Evolutionary conservation across 2,888 invertebrate species (phyloP), one percentile per base, ranked within the genome.

Genomic region (Orthosia incerta): DNA sequence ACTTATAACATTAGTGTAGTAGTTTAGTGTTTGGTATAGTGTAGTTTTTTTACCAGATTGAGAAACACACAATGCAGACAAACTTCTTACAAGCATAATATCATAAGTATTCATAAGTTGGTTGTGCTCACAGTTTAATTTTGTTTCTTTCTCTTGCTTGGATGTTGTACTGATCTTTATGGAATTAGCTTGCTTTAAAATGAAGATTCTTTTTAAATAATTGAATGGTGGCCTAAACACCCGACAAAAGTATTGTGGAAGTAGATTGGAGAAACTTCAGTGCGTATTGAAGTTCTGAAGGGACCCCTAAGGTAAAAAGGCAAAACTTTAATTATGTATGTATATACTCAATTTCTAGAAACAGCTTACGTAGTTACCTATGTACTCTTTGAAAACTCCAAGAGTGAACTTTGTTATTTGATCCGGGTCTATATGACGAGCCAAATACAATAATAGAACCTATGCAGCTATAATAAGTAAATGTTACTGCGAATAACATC

Each of bases 51-150:
- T 51, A 16, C 45, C 50, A 56, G 45, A 50, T 4, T 16, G 9
- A 26, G 39, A 57, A 12, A 51, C 23, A 53, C 15, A 39, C 39
- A 53, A 68, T 69, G 45, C 18, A 20, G 46, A 20, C 15, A 4
- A 68, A 74, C 46, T 77, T 74, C 46, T 69, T 53, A 48, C 74
- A 39, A 39, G 57, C 51, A 18, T 68, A 59, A 18, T 68, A 59
- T 48, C 31, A 57, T 26, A 55, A 55, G 23, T 55, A 55, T 55
- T 26, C 55, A 55, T 39, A 77, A 77, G 51, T 77, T 74, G 5
- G n/a, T 31, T n/a, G 31, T 51, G 46, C 56, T 26, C 57, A 16
- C 4, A 11, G 18, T 12, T 18, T 56, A 63, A 46, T 45, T 75
- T 50, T 15, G 45, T 73, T 23, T 48, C 0, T 9, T 50, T 31